Conservation (phyloP, 1,140 invertebrate genomes). For the Aphaenogaster floridana region DNA sequence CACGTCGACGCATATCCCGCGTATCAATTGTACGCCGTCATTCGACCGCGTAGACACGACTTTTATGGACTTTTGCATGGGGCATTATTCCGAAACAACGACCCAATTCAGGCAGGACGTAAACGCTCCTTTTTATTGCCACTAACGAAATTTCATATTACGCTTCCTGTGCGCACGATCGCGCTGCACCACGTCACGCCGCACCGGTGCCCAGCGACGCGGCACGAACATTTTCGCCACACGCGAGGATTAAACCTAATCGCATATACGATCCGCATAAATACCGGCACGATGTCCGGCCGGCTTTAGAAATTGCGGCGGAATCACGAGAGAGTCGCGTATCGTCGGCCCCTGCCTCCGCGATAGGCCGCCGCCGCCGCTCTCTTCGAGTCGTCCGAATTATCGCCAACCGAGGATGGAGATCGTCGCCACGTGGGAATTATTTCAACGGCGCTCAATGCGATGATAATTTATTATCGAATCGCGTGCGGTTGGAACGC, state of each 20-base stretch:
- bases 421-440: constrained; percentile 59
- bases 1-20: background rate
- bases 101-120: constrained; percentile 36
- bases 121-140: constrained; percentile 54
- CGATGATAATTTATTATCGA: constrained; percentile 74
- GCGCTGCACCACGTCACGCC: background rate
- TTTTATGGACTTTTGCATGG: constrained; percentile 55
- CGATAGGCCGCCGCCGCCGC: background rate
- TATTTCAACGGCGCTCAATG: constrained; percentile 60
- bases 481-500: constrained; percentile 67
- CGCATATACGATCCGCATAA: constrained; percentile 33
- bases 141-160: constrained; percentile 44
- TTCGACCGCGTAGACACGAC: constrained; percentile 27
- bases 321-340: constrained; percentile 5
- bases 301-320: background rate
- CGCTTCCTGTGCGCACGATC: constrained; percentile 3
- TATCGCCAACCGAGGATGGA: background rate
- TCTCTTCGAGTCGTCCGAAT: background rate
- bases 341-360: background rate
- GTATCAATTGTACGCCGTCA: constrained; percentile 38
- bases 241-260: constrained; percentile 47
- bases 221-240: constrained; percentile 34
- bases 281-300: constrained; percentile 21
- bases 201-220: background rate
- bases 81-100: constrained; percentile 54